phyloP scores from a whole-genome alignment of 2,797 vertebrate species.

The Momotus momota region DNA sequence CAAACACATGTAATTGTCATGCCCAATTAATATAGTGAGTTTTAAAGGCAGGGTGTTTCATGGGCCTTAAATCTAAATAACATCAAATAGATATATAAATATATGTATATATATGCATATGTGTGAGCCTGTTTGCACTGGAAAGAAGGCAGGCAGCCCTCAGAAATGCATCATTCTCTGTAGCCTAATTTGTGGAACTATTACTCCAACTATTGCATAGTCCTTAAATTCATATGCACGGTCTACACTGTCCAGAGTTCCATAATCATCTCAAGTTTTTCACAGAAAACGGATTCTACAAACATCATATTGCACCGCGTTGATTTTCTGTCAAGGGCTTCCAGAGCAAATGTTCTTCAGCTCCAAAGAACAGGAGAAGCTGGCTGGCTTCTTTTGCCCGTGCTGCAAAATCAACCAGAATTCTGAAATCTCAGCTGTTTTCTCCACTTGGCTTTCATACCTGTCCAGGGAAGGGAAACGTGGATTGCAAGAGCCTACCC shows the following conservation, averaged over 20 bases:
- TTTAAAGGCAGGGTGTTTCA: slow-evolving; percentile 40
- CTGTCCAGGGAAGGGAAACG: neutral
- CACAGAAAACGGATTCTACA: slow-evolving; percentile 10
- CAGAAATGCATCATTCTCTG: neutral
- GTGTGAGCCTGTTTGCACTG: neutral
- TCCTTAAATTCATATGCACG: neutral
- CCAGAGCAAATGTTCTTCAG: slow-evolving; percentile 29
- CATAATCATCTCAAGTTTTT: neutral
- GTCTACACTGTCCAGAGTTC: neutral
- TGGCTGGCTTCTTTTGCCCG: slow-evolving; percentile 25
- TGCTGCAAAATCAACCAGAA: slow-evolving; percentile 32
- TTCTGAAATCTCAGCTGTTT: slow-evolving; percentile 44
- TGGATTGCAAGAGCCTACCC: neutral
- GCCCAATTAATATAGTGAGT: slow-evolving; percentile 15
- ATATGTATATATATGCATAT: neutral
- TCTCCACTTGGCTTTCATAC: slow-evolving; percentile 4
- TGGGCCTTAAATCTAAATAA: neutral
- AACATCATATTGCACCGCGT: neutral
- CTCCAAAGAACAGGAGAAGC: slow-evolving; percentile 1
- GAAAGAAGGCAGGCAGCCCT: neutral
- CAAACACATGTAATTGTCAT: slow-evolving; percentile 1
- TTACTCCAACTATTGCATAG: neutral
- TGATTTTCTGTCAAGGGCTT: slow-evolving; percentile 46
- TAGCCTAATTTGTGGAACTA: neutral
- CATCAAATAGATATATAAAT: neutral